Conservation (phyloP, 2,113 vertebrate genomes). For the Rhinichthys klamathensis region DNA sequence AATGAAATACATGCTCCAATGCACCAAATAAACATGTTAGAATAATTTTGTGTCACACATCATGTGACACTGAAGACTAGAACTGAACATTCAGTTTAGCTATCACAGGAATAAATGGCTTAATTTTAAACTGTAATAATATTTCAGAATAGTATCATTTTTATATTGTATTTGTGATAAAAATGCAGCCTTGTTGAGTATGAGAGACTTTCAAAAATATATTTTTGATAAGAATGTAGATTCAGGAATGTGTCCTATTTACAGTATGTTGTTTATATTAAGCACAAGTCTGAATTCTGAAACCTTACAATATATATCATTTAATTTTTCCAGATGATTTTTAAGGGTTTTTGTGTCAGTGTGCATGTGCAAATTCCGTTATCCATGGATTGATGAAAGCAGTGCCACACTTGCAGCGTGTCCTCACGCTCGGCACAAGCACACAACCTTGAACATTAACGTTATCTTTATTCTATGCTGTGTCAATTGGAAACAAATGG, state of each 20-base stretch:
- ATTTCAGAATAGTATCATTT: no score
- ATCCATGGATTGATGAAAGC: background rate
- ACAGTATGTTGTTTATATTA: background rate
- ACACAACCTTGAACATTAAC: conserved; percentile 7
- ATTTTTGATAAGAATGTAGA: background rate
- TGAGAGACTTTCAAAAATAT: no score
- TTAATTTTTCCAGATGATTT: background rate
- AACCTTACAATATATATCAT: background rate
- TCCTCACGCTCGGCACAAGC: background rate
- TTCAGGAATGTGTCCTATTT: background rate
- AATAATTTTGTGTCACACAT: no score
- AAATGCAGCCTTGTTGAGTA: no score
- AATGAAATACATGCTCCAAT: no score
- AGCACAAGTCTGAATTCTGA: background rate
- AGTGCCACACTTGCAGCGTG: no score
- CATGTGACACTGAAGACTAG: no score
- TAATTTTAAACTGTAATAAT: no score
- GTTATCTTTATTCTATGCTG: conserved; percentile 20
- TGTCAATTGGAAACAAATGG: conserved; percentile 40
- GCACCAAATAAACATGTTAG: no score
- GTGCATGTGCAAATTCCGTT: background rate
- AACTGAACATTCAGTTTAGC: no score
- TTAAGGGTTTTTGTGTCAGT: background rate
- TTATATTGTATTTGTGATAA: no score
- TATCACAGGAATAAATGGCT: no score